Base-by-base conservation (phyloP, 2,113 vertebrate species). In the Falco punctatus region DNA sequence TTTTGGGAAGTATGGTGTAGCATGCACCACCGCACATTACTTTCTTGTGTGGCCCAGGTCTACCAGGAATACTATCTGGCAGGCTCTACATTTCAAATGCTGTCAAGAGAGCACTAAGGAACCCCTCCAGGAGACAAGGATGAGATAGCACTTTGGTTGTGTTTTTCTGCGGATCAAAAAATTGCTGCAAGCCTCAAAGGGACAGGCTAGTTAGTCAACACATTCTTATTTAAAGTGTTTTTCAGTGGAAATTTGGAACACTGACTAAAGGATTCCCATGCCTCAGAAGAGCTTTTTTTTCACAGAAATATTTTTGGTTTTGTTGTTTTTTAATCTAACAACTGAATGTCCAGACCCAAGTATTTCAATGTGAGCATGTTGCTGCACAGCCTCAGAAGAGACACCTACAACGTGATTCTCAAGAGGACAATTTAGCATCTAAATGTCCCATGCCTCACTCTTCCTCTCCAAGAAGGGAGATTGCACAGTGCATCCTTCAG, bases 21-120 rank as follows among this genome's bases (percentile, higher is more conserved):
- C 42, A 15, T n/a, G 33, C 12, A 83, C 20, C n/a, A 38, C 21
- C 59, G 58, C 27, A 81, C 48, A 48, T 40, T 38, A 30, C 52
- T 84, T 89, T 59, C 94, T 89, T 92, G 89, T 95, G 91, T 79
- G 91, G 95, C 91, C 86, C 62, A 80, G 49, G 42, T 40, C 88
- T 46, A 94, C 23, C 5, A 86, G 69, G 80, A 84, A 81, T 67
- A 59, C 7, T 52, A 30, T 59, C 66, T 85, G 78, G 71, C 70
- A 92, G 54, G 54, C 73, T 80, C 42, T 6, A 58, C 74, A 85
- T 35, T 80, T 58, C 78, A 86, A 2, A 23, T 58, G 42, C 73
- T 87, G 51, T 85, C 92, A 91, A 64, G 89, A 89, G 73, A 96
- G 38, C 58, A 70, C 16, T 54, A 11, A 85, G 58, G 84, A 95